These are phyloP conservation scores for Aromia moschata DNA, from an alignment of 2,888 invertebrate genomes.

Conservation along the genomic window DNA sequence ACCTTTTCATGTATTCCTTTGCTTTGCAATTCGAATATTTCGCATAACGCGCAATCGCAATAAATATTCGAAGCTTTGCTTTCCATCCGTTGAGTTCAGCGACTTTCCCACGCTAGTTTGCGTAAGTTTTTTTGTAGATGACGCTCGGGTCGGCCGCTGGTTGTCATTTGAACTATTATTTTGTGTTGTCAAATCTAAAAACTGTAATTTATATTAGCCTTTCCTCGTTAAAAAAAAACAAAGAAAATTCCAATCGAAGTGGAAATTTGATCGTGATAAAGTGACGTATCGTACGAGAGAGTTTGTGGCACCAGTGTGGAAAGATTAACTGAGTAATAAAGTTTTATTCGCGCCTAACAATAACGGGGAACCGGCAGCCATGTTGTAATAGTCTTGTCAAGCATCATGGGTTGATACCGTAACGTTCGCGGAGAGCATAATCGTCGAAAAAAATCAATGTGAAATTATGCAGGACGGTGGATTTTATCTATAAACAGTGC, in stretches of 20 bases:
- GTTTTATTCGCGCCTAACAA: constrained; percentile 56
- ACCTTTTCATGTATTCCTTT: no score
- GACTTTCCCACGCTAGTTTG: constrained; percentile 20
- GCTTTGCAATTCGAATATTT: no score
- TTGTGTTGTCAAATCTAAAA: constrained; percentile 61
- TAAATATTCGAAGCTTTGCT: constrained; percentile 16
- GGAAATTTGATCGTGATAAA: constrained; percentile 5
- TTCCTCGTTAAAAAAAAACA: constrained; percentile 30
- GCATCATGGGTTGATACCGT: constrained; percentile 63
- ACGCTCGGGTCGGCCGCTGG: constrained; percentile 44
- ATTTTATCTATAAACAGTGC: constrained; percentile 47
- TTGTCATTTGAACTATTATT: constrained; percentile 60
- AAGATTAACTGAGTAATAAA: constrained; percentile 29
- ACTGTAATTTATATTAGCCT: constrained; percentile 58
- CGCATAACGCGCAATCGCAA: constrained; percentile 17
- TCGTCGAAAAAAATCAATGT: constrained; percentile 44
- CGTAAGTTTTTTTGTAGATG: constrained; percentile 46
- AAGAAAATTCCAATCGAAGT: constrained; percentile 19
- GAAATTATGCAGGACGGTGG: constrained; percentile 43
- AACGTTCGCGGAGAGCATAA: constrained; percentile 43
- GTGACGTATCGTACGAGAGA: constrained; percentile 3
- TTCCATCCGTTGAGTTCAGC: constrained; percentile 22
- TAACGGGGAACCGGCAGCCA: constrained; percentile 64
- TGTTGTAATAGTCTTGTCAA: constrained; percentile 63
- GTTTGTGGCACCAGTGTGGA: constrained; percentile 13